Evolutionary conservation across 2,797 vertebrate genomes (phyloP).

Genomic region (Odontamblyopus lacepedii): DNA sequence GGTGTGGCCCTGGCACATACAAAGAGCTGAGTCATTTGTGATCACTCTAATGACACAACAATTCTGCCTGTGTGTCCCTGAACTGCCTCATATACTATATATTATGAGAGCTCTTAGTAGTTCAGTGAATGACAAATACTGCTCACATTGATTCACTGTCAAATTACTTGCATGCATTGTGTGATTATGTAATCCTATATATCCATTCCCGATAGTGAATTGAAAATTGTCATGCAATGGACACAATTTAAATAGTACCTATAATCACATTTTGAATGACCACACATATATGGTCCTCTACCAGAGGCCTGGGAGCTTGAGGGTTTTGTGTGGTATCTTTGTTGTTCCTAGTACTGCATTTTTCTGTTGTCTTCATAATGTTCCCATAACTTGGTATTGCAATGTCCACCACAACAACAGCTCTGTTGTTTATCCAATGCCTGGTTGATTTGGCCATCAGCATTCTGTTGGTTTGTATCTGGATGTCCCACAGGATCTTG

Average conservation of each 20-base stretch:
- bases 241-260: not conserved
- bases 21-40: no score
- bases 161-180: slow-evolving; percentile 16
- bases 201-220: slow-evolving; percentile 12
- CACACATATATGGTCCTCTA: no score
- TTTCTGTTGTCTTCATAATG: no score
- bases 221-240: not conserved
- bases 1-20: not conserved
- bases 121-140: slow-evolving; percentile 17
- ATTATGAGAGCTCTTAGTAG: slow-evolving; percentile 15
- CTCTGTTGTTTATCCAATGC: no score
- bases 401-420: no score
- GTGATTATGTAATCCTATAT: slow-evolving; percentile 31
- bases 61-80: not conserved
- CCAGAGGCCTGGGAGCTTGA: no score
- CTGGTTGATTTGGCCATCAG: no score
- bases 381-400: no score
- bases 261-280: not conserved
- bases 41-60: not conserved
- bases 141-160: slow-evolving; percentile 15
- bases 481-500: no score
- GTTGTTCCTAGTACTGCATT: no score
- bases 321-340: no score
- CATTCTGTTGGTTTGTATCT: no score
- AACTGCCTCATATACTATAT: slow-evolving; percentile 29